Percentiles rank a stretch among this genome's conserved stretches.
These are phyloP conservation scores for Hoplodrina blanda DNA, from an alignment of 2,888 invertebrate species.

Conservation along the genomic window DNA sequence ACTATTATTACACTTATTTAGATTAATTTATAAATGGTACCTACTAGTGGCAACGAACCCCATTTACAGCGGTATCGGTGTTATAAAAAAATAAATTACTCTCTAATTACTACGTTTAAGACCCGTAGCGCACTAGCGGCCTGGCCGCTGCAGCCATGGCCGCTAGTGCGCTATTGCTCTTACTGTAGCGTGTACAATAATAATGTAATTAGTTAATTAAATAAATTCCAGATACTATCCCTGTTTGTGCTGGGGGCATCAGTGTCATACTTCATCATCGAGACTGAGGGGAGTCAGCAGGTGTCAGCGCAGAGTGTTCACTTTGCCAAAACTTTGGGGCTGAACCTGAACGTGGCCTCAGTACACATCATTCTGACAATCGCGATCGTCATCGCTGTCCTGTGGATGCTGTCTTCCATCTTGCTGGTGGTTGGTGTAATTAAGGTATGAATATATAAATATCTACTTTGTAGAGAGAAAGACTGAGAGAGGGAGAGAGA, in stretches of 20 bases:
- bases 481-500: no score
- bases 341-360: conserved; percentile 49
- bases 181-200: no score
- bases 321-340: conserved; percentile 30
- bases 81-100: not conserved
- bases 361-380: conserved; percentile 50
- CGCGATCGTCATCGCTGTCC: conserved; percentile 29
- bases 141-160: no score
- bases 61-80: not conserved
- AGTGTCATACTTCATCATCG: conserved; percentile 22
- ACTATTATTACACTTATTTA: no score
- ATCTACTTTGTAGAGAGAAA: no score
- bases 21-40: no score
- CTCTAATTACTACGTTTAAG: no score
- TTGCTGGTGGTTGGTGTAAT: conserved; percentile 62
- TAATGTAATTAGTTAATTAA: no score
- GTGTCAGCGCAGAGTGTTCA: not conserved
- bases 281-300: not conserved
- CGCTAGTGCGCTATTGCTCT: no score
- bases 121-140: no score
- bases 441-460: conserved; percentile 55
- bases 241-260: conserved; percentile 18
- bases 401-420: conserved; percentile 64
- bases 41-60: no score
- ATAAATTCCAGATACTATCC: conserved; percentile 41